A percentile compares a stretch with the other conserved stretches of the same genome.
Evolutionary conservation across 2,888 invertebrate genomes (phyloP).

Genomic region (Adelognathus sp.): DNA sequence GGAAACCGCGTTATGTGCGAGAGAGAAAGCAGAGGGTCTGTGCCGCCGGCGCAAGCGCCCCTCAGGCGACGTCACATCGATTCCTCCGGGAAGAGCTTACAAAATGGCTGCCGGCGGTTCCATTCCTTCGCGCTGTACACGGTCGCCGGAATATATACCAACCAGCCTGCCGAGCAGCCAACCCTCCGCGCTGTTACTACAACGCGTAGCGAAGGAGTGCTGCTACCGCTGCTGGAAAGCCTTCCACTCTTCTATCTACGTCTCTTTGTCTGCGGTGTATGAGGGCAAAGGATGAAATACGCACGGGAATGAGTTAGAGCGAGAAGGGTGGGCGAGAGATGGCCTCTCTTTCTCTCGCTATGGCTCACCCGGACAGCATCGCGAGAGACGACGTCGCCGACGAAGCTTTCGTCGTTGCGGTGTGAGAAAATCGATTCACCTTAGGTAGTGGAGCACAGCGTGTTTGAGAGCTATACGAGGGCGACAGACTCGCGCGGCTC

Average conservation of each 20-base stretch:
- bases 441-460: conserved; percentile 69
- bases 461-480: conserved; percentile 33
- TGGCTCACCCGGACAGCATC: not conserved
- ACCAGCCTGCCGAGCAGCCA: conserved; percentile 33
- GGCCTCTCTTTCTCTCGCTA: not conserved
- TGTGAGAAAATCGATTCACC: conserved; percentile 80
- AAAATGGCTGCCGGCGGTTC: conserved; percentile 80
- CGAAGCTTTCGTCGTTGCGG: conserved; percentile 42
- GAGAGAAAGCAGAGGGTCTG: conserved; percentile 72
- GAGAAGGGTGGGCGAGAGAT: conserved; percentile 13
- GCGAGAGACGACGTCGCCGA: conserved; percentile 32
- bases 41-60: conserved; percentile 80
- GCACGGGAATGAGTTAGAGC: conserved; percentile 43
- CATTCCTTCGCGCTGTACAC: conserved; percentile 72
- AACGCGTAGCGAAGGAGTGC: conserved; percentile 35
- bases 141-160: conserved; percentile 39
- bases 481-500: conserved; percentile 50
- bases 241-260: conserved; percentile 71
- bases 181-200: conserved; percentile 68
- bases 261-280: conserved; percentile 76
- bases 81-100: conserved; percentile 81
- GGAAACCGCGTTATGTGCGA: conserved; percentile 18
- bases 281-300: conserved; percentile 44
- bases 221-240: conserved; percentile 19
- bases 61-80: conserved; percentile 81